Percentiles rank a stretch among this genome's conserved stretches.
These are phyloP conservation scores for Chelmon rostratus DNA, from an alignment of 2,797 vertebrate species.

Conservation along the genomic window DNA sequence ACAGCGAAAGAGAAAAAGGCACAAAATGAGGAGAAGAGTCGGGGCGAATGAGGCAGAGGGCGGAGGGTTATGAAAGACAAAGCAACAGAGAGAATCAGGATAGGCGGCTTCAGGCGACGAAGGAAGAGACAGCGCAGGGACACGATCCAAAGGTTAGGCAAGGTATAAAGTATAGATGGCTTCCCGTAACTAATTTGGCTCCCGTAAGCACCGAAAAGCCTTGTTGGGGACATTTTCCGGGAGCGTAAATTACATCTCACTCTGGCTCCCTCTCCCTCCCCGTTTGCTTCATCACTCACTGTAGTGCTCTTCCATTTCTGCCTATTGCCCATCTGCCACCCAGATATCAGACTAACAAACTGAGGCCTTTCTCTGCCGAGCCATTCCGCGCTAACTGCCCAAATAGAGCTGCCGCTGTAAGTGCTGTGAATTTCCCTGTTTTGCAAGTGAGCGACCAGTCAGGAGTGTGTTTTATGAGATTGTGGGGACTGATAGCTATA, in stretches of 20 bases:
- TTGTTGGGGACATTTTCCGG: slow-evolving; percentile 56
- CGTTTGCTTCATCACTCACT: slow-evolving; percentile 53
- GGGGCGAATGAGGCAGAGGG: slow-evolving; percentile 35
- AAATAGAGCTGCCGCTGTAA: slow-evolving; percentile 54
- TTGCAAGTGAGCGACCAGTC: slow-evolving; percentile 65
- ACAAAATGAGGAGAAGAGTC: slow-evolving; percentile 29
- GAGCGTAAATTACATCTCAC: slow-evolving; percentile 58
- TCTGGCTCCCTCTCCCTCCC: slow-evolving; percentile 37
- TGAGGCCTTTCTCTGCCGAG: slow-evolving; percentile 42
- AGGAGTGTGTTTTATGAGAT: slow-evolving; percentile 74
- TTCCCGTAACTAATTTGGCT: slow-evolving; percentile 59
- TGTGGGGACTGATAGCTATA: slow-evolving; percentile 62
- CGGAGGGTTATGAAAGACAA: slow-evolving; percentile 35
- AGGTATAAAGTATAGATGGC: slow-evolving; percentile 58
- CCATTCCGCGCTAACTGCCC: slow-evolving; percentile 58
- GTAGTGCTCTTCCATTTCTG: slow-evolving; percentile 42
- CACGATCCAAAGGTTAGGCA: slow-evolving; percentile 54
- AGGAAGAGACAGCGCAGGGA: slow-evolving; percentile 39
- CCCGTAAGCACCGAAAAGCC: slow-evolving; percentile 49
- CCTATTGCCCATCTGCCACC: slow-evolving; percentile 70
- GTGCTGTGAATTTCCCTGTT: slow-evolving; percentile 65
- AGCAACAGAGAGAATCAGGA: slow-evolving; percentile 42
- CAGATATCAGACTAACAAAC: slow-evolving; percentile 55
- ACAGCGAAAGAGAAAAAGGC: slow-evolving; percentile 50
- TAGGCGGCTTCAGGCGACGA: neutral